phyloP scores from a whole-genome alignment of 92 coral and sea anemone genomes.

The Parazoanthus swiftii region DNA sequence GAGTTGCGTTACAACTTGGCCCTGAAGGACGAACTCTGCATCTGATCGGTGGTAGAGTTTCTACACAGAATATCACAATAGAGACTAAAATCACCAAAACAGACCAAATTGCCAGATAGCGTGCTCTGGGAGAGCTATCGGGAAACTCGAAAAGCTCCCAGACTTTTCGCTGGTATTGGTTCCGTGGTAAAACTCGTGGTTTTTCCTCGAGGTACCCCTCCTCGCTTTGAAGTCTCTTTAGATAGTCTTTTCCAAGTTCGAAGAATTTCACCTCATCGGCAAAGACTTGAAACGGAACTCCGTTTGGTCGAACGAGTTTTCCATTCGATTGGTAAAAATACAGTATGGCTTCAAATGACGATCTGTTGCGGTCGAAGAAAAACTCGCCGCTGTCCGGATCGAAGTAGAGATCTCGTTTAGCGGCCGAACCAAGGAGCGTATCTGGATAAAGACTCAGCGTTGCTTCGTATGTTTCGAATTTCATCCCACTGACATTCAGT shows the following conservation, averaged over 20 bases:
- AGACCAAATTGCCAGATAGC: conserved; percentile 86
- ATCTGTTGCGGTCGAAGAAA: conserved; percentile 98
- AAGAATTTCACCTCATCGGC: conserved; percentile 87
- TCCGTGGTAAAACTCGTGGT: conserved; percentile 64
- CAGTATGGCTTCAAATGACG: conserved; percentile 95
- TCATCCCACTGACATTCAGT: conserved; percentile 91
- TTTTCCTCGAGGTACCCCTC: conserved; percentile 76
- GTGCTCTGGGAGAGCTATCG: conserved; percentile 83
- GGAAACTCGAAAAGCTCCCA: conserved; percentile 97
- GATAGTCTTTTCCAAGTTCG: conserved; percentile 74
- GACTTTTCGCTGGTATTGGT: conserved; percentile 66
- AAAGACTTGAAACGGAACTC: conserved; percentile 85
- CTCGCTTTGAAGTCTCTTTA: conserved; percentile 69
- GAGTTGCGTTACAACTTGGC: conserved; percentile 52
- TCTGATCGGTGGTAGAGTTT: conserved; percentile 75
- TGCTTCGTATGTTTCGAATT: conserved; percentile 84
- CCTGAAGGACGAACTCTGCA: conserved; percentile 51
- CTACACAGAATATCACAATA: conserved; percentile 89
- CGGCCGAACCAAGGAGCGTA: conserved; percentile 85
- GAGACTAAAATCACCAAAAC: conserved; percentile 78
- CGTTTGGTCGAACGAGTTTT: conserved; percentile 83
- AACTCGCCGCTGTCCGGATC: conserved; percentile 78
- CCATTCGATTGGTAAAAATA: conserved; percentile 92
- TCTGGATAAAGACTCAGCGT: conserved; percentile 83
- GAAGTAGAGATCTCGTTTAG: conserved; percentile 73